phyloP scores from a whole-genome alignment of 2,888 invertebrate species.

The Patella depressa region DNA sequence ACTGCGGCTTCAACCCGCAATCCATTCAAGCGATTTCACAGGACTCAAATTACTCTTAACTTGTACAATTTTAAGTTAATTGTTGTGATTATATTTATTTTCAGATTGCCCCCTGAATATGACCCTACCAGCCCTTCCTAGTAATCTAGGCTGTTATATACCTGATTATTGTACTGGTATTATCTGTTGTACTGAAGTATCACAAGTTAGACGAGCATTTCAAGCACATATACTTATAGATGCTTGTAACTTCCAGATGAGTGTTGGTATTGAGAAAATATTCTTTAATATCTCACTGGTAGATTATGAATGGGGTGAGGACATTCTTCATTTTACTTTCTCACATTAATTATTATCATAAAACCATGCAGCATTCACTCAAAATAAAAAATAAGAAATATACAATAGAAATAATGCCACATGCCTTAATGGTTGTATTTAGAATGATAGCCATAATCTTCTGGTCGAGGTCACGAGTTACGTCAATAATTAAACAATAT shows the following conservation, averaged over 20 bases:
- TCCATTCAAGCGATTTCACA: too few relatives aligned
- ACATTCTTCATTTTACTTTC: neutral
- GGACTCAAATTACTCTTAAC: too few relatives aligned
- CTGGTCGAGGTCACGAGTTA: too few relatives aligned
- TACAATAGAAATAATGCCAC: neutral
- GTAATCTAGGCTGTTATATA: slow-evolving; percentile 29
- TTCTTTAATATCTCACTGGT: slow-evolving; percentile 29
- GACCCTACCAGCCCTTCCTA: slow-evolving; percentile 12
- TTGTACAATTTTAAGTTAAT: too few relatives aligned
- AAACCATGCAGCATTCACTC: neutral
- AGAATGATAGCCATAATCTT: too few relatives aligned
- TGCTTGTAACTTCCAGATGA: slow-evolving; percentile 35
- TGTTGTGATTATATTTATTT: too few relatives aligned
- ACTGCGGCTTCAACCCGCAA: too few relatives aligned
- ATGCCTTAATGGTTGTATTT: neutral
- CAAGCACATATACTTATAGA: slow-evolving; percentile 24
- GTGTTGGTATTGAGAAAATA: slow-evolving; percentile 34
- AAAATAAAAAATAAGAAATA: neutral
- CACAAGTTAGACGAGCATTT: slow-evolving; percentile 21
- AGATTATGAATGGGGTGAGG: slow-evolving; percentile 37
- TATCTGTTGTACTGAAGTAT: slow-evolving; percentile 33
- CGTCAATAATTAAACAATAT: too few relatives aligned
- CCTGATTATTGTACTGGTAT: slow-evolving; percentile 36
- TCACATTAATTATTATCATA: neutral
- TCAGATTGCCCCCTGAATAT: slow-evolving; percentile 29